Conservation (phyloP, 2,113 vertebrate genomes). For the Columba janthina region DNA sequence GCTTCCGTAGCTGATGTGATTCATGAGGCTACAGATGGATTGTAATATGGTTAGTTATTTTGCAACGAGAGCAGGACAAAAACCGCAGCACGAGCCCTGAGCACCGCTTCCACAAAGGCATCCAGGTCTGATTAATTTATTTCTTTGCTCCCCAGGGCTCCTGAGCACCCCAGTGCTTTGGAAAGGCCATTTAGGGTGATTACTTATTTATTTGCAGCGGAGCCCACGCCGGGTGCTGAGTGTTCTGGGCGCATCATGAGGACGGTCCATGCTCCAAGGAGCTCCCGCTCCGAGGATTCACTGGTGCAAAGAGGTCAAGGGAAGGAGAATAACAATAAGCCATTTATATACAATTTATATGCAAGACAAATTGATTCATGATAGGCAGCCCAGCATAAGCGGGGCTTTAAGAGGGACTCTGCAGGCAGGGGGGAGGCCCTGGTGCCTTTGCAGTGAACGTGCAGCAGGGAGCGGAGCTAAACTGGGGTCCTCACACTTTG, state of each 20-base stretch:
- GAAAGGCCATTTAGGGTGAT: constrained; percentile 24
- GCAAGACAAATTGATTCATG: constrained; percentile 64
- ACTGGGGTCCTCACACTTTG: accelerated
- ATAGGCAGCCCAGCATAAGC: neutral
- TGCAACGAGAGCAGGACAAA: neutral
- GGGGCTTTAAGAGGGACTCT: neutral
- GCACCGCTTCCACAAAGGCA: neutral
- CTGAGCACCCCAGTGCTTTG: constrained; percentile 7
- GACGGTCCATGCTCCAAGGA: neutral
- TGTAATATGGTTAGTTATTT: constrained; percentile 22
- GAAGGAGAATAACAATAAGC: constrained; percentile 63
- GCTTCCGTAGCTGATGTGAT: constrained; percentile 17
- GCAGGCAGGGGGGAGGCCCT: neutral
- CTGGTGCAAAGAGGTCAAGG: constrained; percentile 48
- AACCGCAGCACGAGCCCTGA: accelerated
- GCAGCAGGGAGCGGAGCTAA: accelerated
- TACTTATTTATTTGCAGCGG: constrained; percentile 36
- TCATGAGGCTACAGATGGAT: constrained; percentile 25
- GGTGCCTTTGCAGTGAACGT: neutral
- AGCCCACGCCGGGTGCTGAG: neutral
- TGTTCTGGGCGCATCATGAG: neutral
- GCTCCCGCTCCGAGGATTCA: neutral
- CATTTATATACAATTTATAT: constrained; percentile 65
- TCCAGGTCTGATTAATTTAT: neutral
- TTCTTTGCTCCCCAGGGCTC: constrained; percentile 29